These are phyloP conservation scores for Columba livia DNA, from an alignment of 2,113 vertebrate genomes.

Conservation along the genomic window DNA sequence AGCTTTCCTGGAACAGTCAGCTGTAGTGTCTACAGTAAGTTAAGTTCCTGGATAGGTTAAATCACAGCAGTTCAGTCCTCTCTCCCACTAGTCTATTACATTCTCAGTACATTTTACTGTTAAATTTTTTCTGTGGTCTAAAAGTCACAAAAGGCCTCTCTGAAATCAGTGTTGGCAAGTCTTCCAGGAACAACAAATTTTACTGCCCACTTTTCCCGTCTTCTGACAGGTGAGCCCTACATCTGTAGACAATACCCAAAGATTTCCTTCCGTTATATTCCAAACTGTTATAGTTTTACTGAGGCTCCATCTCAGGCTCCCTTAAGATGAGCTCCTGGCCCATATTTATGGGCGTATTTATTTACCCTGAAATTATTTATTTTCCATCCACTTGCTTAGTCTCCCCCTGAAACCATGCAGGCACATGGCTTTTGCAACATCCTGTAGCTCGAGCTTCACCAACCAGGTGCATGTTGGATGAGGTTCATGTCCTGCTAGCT, in stretches of 20 bases:
- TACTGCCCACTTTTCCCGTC: background rate
- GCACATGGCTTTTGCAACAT: background rate
- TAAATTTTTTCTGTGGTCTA: background rate
- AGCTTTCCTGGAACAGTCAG: constrained; percentile 22
- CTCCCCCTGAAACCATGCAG: background rate
- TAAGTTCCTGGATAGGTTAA: constrained; percentile 20
- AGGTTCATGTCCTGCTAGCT: background rate
- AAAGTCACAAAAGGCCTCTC: background rate
- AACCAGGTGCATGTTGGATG: background rate
- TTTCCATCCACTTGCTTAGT: background rate
- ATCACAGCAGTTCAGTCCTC: background rate
- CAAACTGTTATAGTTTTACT: background rate
- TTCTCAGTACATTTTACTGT: background rate
- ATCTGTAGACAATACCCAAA: background rate
- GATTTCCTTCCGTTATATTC: background rate
- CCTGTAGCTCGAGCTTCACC: background rate
- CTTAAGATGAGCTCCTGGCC: background rate
- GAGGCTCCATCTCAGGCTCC: background rate
- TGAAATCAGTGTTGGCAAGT: background rate
- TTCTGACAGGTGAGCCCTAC: background rate
- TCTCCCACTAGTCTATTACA: background rate
- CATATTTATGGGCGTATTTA: background rate
- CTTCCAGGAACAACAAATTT: background rate
- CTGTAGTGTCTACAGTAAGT: background rate
- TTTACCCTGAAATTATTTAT: background rate